Percentiles rank a stretch among this genome's conserved stretches.
phyloP scores from a whole-genome alignment of 2,113 vertebrate genomes.

The Pseudorhombus dupliciocellatus region DNA sequence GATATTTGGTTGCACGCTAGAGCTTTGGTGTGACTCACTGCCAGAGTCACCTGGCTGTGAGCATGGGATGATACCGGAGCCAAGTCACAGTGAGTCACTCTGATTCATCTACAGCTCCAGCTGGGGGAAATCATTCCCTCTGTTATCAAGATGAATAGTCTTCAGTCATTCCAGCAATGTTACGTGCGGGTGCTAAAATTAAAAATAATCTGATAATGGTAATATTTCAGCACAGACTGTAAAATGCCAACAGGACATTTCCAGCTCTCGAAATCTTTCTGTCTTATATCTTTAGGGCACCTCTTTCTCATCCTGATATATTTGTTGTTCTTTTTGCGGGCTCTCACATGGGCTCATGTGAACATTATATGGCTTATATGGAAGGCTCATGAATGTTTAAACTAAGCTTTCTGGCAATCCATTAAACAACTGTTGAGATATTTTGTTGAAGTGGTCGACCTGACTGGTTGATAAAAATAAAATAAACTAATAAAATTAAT shows the following conservation, averaged over 20 bases:
- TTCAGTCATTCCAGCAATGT: neutral
- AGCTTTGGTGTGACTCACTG: slow-evolving; percentile 27
- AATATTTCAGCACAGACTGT: neutral
- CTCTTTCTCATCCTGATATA: too few species aligned
- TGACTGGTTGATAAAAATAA: neutral
- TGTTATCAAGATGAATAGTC: neutral
- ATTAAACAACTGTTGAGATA: too few species aligned
- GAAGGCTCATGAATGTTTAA: too few species aligned
- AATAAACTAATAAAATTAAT: too few species aligned
- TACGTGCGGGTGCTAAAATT: neutral
- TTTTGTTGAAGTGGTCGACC: too few species aligned
- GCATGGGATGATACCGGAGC: slow-evolving; percentile 36
- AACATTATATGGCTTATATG: too few species aligned
- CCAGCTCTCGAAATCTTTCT: too few species aligned
- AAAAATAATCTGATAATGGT: neutral
- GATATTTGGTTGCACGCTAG: too few species aligned
- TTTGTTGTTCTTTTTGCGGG: too few species aligned
- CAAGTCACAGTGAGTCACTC: slow-evolving; percentile 50
- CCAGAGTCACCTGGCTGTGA: slow-evolving; percentile 31
- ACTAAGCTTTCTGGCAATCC: too few species aligned
- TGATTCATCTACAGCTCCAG: slow-evolving; percentile 36
- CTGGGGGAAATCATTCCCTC: slow-evolving; percentile 1
- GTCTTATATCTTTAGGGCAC: too few species aligned
- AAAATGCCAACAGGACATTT: neutral
- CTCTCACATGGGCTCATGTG: too few species aligned